Percentiles rank a stretch among this genome's conserved stretches.
Evolutionary conservation across 2,888 invertebrate genomes (phyloP).

Genomic region (Hermaeophaga mercurialis): DNA sequence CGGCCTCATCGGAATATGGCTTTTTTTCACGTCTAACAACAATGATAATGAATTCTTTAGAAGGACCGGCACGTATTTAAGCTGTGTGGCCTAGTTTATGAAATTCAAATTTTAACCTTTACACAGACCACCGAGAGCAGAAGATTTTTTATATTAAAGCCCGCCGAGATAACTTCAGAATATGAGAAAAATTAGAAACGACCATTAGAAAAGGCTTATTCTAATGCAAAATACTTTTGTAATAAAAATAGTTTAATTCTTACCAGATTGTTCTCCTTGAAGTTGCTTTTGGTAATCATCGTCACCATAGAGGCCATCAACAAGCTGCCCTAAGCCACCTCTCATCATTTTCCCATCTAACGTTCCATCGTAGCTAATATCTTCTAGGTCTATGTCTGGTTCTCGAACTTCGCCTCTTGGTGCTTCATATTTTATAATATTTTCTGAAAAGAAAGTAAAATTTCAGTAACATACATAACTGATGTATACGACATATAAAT

Average conservation of each 20-base stretch:
- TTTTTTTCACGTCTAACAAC: not conserved
- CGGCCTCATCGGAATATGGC: constrained; percentile 9
- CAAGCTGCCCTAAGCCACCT: constrained; percentile 81
- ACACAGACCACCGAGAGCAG: not conserved
- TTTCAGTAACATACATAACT: too few relatives aligned
- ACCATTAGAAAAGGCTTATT: too few relatives aligned
- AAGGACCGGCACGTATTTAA: not conserved
- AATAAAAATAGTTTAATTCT: too few relatives aligned
- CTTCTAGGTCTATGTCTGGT: constrained; percentile 71
- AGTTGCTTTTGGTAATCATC: constrained; percentile 68
- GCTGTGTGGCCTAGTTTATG: not conserved
- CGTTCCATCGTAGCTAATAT: constrained; percentile 80
- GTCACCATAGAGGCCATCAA: constrained; percentile 74
- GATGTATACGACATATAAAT: too few relatives aligned
- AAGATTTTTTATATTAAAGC: too few relatives aligned
- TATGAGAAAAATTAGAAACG: too few relatives aligned
- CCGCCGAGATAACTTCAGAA: too few relatives aligned
- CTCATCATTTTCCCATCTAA: constrained; percentile 62
- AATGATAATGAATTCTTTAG: constrained; percentile 1
- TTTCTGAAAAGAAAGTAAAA: constrained; percentile 61
- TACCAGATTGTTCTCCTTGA: constrained; percentile 65
- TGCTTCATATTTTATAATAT: constrained; percentile 69
- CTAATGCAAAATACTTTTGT: too few relatives aligned
- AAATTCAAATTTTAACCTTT: not conserved
- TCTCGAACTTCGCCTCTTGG: constrained; percentile 69